These are phyloP conservation scores for Formica aserva DNA, from an alignment of 2,888 invertebrate genomes.

Conservation along the genomic window DNA sequence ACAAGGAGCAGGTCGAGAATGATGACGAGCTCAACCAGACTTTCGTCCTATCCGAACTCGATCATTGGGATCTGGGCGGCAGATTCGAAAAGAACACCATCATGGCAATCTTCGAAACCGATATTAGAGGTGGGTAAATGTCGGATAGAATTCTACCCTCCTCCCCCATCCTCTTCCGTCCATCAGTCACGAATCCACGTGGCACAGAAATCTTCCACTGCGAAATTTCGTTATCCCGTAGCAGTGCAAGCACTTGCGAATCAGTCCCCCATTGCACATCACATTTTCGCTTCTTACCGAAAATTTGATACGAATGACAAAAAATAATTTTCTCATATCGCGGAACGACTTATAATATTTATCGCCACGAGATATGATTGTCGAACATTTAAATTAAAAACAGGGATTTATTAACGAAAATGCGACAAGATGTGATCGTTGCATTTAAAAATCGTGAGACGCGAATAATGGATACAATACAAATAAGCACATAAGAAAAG, in stretches of 20 bases:
- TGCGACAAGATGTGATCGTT: not conserved
- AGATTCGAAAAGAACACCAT: slow-evolving; percentile 93
- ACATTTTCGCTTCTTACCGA: slow-evolving; percentile 6
- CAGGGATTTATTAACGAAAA: not conserved
- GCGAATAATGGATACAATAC: not conserved
- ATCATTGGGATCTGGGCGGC: slow-evolving; percentile 90
- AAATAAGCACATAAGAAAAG: not conserved
- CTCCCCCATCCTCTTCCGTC: not conserved
- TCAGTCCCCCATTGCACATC: slow-evolving; percentile 1
- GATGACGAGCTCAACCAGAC: slow-evolving; percentile 90
- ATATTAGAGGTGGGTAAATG: slow-evolving; percentile 87
- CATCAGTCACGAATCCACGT: slow-evolving; percentile 23
- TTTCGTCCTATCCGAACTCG: slow-evolving; percentile 92
- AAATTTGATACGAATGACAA: slow-evolving; percentile 33
- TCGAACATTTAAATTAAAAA: slow-evolving; percentile 7
- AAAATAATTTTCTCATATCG: slow-evolving; percentile 36
- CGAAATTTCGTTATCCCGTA: slow-evolving; percentile 26
- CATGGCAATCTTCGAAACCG: slow-evolving; percentile 92
- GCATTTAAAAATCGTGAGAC: not conserved
- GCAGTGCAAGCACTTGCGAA: slow-evolving; percentile 33
- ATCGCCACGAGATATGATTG: not conserved
- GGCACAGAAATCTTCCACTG: slow-evolving; percentile 19
- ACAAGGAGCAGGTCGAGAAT: slow-evolving; percentile 89
- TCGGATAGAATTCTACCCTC: not conserved
- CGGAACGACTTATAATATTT: not conserved